Percentiles rank a stretch among this genome's conserved stretches.
These are phyloP conservation scores for Dreissena rostriformis DNA, from an alignment of 1,140 invertebrate species.

Conservation along the genomic window DNA sequence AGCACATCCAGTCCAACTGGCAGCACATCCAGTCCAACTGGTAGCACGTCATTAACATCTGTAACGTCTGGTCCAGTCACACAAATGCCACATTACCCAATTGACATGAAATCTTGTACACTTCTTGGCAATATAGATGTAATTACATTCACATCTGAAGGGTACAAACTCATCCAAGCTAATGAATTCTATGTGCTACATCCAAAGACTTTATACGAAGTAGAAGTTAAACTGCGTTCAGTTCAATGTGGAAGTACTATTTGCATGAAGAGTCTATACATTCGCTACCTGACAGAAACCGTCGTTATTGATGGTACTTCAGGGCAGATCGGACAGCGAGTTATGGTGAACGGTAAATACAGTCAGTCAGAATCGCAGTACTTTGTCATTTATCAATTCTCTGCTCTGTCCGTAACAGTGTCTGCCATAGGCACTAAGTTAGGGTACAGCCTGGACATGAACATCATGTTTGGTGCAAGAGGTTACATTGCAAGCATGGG, in stretches of 20 bases:
- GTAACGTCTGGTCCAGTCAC: background rate
- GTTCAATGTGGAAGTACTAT: constrained; percentile 29
- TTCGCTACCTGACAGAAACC: constrained; percentile 1
- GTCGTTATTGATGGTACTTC: constrained; percentile 10
- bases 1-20: too few species aligned
- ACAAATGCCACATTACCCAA: background rate
- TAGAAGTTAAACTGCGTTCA: constrained; percentile 14
- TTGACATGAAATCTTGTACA: background rate
- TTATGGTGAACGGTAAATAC: constrained; percentile 24
- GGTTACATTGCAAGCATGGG: background rate
- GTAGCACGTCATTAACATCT: background rate
- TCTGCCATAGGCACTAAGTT: background rate
- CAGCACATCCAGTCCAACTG: background rate
- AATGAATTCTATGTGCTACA: constrained; percentile 25
- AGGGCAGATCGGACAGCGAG: background rate
- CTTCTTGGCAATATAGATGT: constrained; percentile 10
- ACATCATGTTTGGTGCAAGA: background rate
- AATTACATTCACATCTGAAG: background rate
- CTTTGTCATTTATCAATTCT: constrained; percentile 12
- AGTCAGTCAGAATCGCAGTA: background rate
- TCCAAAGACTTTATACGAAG: background rate
- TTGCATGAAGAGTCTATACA: constrained; percentile 11
- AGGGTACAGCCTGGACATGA: background rate
- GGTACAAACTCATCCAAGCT: background rate
- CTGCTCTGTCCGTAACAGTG: background rate